Evolutionary conservation across 2,113 vertebrate genomes (phyloP), one percentile per base, ranked within the genome.

Genomic region (Psilopogon haemacephalus): DNA sequence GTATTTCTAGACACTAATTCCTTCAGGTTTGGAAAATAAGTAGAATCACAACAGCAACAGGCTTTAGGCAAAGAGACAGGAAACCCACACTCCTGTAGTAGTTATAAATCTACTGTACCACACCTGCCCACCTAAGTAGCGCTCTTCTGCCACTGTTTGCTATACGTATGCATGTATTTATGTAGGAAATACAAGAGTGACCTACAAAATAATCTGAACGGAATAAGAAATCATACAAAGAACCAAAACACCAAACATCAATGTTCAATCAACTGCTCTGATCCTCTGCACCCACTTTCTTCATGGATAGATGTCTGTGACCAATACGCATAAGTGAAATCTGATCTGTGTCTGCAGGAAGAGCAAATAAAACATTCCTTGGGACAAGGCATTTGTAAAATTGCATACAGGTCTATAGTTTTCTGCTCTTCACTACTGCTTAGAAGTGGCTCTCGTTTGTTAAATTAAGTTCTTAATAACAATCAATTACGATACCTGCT

Each of bases 391-490:
- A 54, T 24, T 64, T 78, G 56, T 84, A 92, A 93, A 56, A 38
- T 81, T 84, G 68, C 86, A 50, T 40, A 40, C 12, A 74, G 46
- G 37, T 84, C 71, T 82, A 23, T 11, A 42, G 42, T n/a, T 60
- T 83, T 74, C 78, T 87, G 74, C 80, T 81, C 67, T 71, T 73
- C 56, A 62, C 35, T 44, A 14, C 26, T 88, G 46, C 62, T 72
- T 76, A 86, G 80, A 84, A 88, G 91, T 74, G 94, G 60, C 63
- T 82, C 50, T 91, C 82, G 91, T 81, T 71, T 75, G 37, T 28
- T 92, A 96, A 93, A 95, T 96, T 96, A 96, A 96, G 97, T 97
- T 81, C 89, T 87, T 95, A 95, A 96, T 84, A 83, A 84, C 86
- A 95, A 93, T 89, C 92, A 97, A 33, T 96, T 95, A 85, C 40